These are phyloP conservation scores for Myotis pilosus DNA, from an alignment of 2,797 vertebrate genomes.

Conservation along the genomic window DNA sequence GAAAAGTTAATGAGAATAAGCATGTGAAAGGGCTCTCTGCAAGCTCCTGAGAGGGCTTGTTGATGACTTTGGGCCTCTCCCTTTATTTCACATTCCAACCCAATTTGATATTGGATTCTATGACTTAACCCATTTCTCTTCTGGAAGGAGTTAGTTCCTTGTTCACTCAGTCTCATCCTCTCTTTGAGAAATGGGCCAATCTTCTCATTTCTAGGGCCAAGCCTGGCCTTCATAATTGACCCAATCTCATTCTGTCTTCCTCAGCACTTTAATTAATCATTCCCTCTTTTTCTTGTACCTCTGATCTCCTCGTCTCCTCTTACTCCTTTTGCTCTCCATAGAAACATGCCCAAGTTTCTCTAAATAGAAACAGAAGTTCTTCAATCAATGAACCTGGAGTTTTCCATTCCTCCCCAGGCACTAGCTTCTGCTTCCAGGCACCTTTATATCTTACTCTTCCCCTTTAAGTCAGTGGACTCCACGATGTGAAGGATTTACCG, in stretches of 20 bases:
- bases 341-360: neutral
- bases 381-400: neutral
- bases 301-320: neutral
- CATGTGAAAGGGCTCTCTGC: neutral
- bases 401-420: neutral
- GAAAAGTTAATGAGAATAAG: neutral
- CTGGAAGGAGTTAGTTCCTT: neutral
- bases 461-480: neutral
- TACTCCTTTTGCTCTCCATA: neutral
- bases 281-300: neutral
- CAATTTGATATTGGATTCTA: neutral
- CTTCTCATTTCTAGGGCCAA: neutral
- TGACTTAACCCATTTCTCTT: neutral
- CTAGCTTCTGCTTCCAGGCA: neutral
- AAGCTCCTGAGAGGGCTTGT: neutral
- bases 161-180: neutral
- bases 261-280: neutral
- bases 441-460: neutral
- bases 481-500: neutral
- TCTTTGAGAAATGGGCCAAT: neutral
- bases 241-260: neutral
- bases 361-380: neutral
- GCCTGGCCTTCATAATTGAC: neutral
- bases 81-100: neutral
- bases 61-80: neutral